Conservation (phyloP, 2,888 invertebrate genomes). For the Cantharis lateralis region DNA sequence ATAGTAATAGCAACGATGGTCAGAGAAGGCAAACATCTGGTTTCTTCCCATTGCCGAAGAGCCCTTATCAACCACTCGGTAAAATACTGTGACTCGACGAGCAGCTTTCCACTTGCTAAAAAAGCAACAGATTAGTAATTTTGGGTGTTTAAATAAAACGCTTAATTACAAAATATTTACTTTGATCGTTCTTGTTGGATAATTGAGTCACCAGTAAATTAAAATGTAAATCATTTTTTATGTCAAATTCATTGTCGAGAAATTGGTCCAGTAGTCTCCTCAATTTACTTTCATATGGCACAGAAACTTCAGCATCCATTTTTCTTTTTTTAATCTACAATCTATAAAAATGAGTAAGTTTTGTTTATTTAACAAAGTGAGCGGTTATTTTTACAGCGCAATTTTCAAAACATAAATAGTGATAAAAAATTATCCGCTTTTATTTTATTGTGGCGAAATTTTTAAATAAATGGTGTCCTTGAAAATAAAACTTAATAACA, state of each 20-base stretch:
- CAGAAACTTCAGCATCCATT: slow-evolving; percentile 38
- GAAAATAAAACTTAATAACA: background rate
- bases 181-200: slow-evolving; percentile 58
- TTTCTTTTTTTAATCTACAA: slow-evolving; percentile 15
- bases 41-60: slow-evolving; percentile 50
- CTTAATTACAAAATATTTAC: slow-evolving; percentile 35
- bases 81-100: slow-evolving; percentile 50
- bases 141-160: background rate
- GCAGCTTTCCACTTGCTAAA: slow-evolving; percentile 35
- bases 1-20: slow-evolving; percentile 65
- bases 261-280: slow-evolving; percentile 63
- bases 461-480: background rate
- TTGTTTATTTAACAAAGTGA: background rate
- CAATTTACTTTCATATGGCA: slow-evolving; percentile 58
- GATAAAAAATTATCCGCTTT: background rate
- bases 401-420: background rate
- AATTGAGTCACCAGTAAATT: slow-evolving; percentile 68
- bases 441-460: background rate
- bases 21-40: slow-evolving; percentile 52
- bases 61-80: slow-evolving; percentile 57
- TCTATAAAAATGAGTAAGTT: background rate
- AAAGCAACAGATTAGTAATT: background rate
- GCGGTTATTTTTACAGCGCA: background rate
- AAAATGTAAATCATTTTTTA: slow-evolving; percentile 66
- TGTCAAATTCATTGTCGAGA: slow-evolving; percentile 62